Conservation (phyloP, 2,113 vertebrate genomes). For the Limnothrissa miodon region DNA sequence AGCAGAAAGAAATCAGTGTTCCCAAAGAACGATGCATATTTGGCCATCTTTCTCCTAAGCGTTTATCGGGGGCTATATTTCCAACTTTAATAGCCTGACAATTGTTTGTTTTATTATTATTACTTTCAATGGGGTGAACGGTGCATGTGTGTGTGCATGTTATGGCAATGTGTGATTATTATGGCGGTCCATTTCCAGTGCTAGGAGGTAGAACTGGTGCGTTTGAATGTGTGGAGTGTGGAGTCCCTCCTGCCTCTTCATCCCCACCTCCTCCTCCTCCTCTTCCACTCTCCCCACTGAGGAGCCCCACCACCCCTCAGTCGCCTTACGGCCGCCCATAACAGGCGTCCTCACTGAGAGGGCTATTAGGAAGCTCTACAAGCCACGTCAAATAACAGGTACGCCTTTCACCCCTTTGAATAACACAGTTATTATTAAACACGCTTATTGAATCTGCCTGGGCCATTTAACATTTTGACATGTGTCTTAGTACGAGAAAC, state of each 20-base stretch:
- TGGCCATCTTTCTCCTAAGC: too few species aligned
- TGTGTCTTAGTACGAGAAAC: background rate
- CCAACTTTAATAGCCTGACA: too few species aligned
- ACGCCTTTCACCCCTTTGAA: background rate
- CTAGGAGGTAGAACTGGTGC: constrained; percentile 5
- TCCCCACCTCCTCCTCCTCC: background rate
- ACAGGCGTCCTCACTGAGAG: constrained; percentile 40
- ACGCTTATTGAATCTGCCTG: background rate
- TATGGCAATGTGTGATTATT: too few species aligned
- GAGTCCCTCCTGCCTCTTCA: constrained; percentile 1
- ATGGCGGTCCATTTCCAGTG: background rate
- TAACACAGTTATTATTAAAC: background rate
- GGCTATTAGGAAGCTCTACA: constrained; percentile 27
- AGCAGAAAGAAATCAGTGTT: too few species aligned
- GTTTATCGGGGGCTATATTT: too few species aligned
- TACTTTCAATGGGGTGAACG: too few species aligned
- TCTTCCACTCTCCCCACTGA: constrained; percentile 43
- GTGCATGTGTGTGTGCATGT: too few species aligned
- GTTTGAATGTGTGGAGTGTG: background rate
- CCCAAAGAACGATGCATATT: too few species aligned
- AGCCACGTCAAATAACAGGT: background rate
- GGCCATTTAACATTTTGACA: background rate
- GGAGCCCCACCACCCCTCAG: constrained; percentile 40
- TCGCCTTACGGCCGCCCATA: constrained; percentile 32
- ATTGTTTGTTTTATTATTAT: background rate